Percentiles rank a stretch among this genome's conserved stretches.
These are phyloP conservation scores for Acanthosoma haemorrhoidale DNA, from an alignment of 2,888 invertebrate species.

Conservation along the genomic window DNA sequence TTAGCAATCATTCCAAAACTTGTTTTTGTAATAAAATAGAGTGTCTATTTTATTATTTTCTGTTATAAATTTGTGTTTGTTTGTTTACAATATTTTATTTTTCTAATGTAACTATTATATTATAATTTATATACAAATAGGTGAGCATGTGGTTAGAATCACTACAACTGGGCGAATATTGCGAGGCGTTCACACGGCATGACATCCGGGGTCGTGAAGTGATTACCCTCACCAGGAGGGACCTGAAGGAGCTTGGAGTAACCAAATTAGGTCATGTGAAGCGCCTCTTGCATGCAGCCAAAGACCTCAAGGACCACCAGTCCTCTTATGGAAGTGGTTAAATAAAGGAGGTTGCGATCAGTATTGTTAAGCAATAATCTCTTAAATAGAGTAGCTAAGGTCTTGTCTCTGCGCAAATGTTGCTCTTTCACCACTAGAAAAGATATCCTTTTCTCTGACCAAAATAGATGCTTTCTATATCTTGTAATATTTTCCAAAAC, in stretches of 20 bases:
- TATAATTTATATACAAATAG: conserved; percentile 21
- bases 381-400: neutral
- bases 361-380: conserved; percentile 17
- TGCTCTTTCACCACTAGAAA: conserved; percentile 2
- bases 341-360: neutral
- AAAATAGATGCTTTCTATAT: conserved; percentile 11
- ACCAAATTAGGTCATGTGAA: conserved; percentile 95
- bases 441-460: neutral
- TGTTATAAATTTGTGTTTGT: neutral
- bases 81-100: no score
- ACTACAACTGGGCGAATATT: conserved; percentile 82
- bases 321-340: conserved; percentile 17
- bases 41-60: neutral
- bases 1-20: no score
- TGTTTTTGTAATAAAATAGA: neutral
- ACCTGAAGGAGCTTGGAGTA: conserved; percentile 85
- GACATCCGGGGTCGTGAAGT: conserved; percentile 89
- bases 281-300: conserved; percentile 86
- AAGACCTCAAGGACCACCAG: conserved; percentile 56
- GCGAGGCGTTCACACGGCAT: conserved; percentile 82
- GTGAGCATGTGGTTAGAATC: conserved; percentile 78
- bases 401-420: neutral
- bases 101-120: no score
- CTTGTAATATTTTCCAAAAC: conserved; percentile 17
- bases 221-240: conserved; percentile 75